Evolutionary conservation across 2,888 invertebrate species (phyloP), one percentile per base, ranked within the genome.

Genomic region (Ptychoptera albimana): DNA sequence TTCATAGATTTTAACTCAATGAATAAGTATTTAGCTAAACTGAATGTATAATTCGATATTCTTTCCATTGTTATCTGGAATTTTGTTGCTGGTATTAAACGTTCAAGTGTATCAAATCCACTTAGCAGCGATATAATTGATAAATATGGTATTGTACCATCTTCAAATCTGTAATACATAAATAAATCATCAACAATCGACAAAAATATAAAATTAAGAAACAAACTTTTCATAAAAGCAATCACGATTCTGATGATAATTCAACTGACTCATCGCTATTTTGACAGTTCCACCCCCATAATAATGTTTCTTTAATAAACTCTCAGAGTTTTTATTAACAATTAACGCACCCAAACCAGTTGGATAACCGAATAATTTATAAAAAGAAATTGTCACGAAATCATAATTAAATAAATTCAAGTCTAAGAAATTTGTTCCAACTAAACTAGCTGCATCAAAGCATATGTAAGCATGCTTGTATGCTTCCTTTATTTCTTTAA

Each of bases 201-300:
- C 12, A 13, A 14, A 37, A 37, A 12, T 3, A 13, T 37, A 13
- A 37, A 10, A 37, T 8, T 37, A 42, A 32, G 35, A 42, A 37
- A 50, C 50, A 59, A 66, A 86, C 87, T 79, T 81, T 61, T 89
- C 82, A 57, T 76, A 71, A 37, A 91, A 66, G 37, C 62, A 60
- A 45, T 70, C 61, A 46, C 84, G 74, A 57, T 80, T 78, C 12
- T 82, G 71, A 63, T 87, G 82, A 55, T 76, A 77, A 58, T 77
- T 72, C 59, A 76, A 71, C 36, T 71, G 71, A 46, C 83, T 81
- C 52, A 91, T 68, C 10, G 84, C 79, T 57, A 92, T 79, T 56
- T 86, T 76, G 9, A 97, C 87, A 2, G 93, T 92, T 8, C 97
- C 97, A 35, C 96, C 97, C 14, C 94, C 94, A 69, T 87, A 94